Percentiles rank a stretch among this genome's conserved stretches.
Conservation (phyloP, 1,140 invertebrate genomes). For the Drosophila nigrodunni region DNA sequence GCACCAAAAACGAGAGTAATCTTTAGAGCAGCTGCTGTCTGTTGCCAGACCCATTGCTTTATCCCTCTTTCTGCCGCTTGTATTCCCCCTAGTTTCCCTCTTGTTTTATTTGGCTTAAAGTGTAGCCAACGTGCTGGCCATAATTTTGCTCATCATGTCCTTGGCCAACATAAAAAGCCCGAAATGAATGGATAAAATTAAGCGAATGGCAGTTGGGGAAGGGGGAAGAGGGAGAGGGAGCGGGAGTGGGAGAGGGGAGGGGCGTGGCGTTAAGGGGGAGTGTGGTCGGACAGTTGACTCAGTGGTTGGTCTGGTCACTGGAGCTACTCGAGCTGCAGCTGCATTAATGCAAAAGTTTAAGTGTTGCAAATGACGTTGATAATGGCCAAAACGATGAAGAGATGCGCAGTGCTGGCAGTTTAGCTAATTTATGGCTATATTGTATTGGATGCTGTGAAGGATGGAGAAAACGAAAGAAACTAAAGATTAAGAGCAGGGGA, state of each 20-base stretch:
- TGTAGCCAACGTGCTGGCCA: conserved; percentile 12
- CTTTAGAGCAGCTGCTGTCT: conserved; percentile 17
- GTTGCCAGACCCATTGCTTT: background rate
- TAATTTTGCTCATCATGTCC: conserved; percentile 51
- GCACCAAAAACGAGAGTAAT: background rate
- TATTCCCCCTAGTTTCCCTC: too few species aligned
- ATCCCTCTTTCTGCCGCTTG: background rate
- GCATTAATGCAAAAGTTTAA: conserved; percentile 57
- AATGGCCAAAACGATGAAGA: conserved; percentile 39
- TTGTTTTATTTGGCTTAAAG: background rate
- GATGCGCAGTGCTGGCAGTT: background rate
- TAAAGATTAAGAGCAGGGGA: background rate
- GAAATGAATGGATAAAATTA: conserved; percentile 56
- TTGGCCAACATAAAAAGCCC: conserved; percentile 49
- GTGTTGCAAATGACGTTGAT: conserved; percentile 61
- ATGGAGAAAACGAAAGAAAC: too few species aligned
- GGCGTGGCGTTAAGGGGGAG: background rate
- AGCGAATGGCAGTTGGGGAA: conserved; percentile 26
- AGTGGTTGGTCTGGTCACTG: conserved; percentile 41
- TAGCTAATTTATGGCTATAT: background rate
- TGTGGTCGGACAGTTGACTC: conserved; percentile 37
- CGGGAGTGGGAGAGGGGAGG: too few species aligned
- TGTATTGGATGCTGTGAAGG: background rate
- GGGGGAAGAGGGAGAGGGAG: background rate
- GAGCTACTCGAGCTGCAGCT: conserved; percentile 25